phyloP scores from a whole-genome alignment of 1,140 invertebrate genomes.

The Lepidurus packardi region DNA sequence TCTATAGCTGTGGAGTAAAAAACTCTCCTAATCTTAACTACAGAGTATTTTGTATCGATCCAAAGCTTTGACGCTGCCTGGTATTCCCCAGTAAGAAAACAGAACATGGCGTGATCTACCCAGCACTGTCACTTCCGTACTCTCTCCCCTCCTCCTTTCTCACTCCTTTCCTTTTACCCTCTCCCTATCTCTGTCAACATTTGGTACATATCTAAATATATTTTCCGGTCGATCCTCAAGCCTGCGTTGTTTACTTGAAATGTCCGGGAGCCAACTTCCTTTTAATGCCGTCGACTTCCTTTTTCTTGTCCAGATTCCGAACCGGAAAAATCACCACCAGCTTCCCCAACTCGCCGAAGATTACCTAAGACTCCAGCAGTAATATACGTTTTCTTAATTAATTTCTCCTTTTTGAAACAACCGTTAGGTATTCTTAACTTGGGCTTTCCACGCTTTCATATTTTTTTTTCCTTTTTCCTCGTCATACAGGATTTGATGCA shows the following conservation, averaged over 20 bases:
- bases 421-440: background rate
- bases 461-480: background rate
- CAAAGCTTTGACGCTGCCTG: too few relatives aligned
- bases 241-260: background rate
- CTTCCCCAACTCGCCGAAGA: conserved; percentile 81
- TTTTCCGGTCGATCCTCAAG: too few relatives aligned
- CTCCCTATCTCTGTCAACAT: too few relatives aligned
- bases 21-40: background rate
- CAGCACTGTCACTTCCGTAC: too few relatives aligned
- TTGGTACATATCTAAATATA: too few relatives aligned
- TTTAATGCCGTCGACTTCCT: background rate
- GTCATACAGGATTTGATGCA: background rate
- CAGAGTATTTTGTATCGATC: too few relatives aligned
- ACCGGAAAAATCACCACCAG: conserved; percentile 66
- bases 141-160: too few relatives aligned
- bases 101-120: too few relatives aligned
- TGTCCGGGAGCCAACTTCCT: background rate
- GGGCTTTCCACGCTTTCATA: background rate
- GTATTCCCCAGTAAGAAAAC: too few relatives aligned
- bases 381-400: background rate
- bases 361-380: conserved; percentile 88
- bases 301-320: conserved; percentile 55
- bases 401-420: background rate
- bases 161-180: too few relatives aligned
- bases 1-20: background rate